Conservation (phyloP, 2,888 invertebrate species). For the Phyto melanocephala region DNA sequence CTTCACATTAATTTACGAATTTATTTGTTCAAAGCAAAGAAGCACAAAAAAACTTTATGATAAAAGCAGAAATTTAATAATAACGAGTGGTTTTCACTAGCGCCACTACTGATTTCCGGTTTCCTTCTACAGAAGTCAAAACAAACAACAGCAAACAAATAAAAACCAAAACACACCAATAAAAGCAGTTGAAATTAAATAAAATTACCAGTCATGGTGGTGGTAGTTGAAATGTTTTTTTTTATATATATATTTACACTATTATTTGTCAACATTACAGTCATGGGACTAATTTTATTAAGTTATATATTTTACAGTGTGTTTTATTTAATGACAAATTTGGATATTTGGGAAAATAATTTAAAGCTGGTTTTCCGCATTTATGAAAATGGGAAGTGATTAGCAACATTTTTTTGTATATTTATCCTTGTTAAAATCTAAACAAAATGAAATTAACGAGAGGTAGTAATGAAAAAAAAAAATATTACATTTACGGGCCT, state of each 20-base stretch:
- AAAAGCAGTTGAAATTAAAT: constrained; percentile 6
- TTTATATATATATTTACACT: background rate
- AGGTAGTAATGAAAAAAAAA: too few relatives aligned
- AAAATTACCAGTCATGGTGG: background rate
- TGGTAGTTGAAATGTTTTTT: background rate
- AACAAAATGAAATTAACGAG: too few relatives aligned
- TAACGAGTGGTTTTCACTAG: constrained; percentile 40
- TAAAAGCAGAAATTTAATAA: background rate
- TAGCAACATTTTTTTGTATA: too few relatives aligned
- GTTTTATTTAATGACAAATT: too few relatives aligned
- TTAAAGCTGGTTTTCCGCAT: too few relatives aligned
- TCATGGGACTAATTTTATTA: background rate
- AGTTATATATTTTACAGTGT: background rate
- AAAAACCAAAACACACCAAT: background rate
- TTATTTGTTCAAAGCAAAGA: background rate
- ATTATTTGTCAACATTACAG: background rate
- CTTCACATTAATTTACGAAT: background rate
- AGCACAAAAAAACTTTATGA: background rate
- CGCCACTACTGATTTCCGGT: constrained; percentile 50
- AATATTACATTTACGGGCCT: too few relatives aligned
- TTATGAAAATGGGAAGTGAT: too few relatives aligned
- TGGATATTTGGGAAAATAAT: too few relatives aligned
- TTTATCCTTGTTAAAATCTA: too few relatives aligned
- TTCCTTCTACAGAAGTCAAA: constrained; percentile 30
- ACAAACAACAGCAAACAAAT: constrained; percentile 6